Percentiles rank a stretch among this genome's conserved stretches.
Evolutionary conservation across 2,888 invertebrate species (phyloP).

Genomic region (Melieria omissa): DNA sequence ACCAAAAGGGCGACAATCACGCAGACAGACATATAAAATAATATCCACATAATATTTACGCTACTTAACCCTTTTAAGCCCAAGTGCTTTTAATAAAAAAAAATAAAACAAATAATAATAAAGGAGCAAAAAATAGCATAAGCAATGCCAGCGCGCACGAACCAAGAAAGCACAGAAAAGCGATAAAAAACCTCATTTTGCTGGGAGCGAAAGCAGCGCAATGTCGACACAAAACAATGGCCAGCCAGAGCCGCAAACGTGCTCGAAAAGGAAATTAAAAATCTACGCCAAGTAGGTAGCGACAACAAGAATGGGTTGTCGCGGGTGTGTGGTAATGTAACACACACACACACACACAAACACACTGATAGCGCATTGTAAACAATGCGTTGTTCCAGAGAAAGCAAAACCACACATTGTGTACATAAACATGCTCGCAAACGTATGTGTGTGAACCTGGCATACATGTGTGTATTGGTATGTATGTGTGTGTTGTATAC

Average conservation of each 20-base stretch:
- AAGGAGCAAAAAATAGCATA: constrained; percentile 7
- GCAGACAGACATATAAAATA: constrained; percentile 24
- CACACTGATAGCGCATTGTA: too few species aligned
- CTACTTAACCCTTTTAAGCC: constrained; percentile 24
- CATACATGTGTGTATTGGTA: neutral
- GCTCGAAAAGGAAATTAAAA: constrained; percentile 25
- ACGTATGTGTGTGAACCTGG: too few species aligned
- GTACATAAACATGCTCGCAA: too few species aligned
- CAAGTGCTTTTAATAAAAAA: neutral
- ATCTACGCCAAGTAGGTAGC: constrained; percentile 7
- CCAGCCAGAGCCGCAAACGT: constrained; percentile 6
- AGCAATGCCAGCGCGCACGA: neutral
- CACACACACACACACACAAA: too few species aligned
- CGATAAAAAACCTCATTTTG: too few species aligned
- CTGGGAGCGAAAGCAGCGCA: constrained; percentile 13
- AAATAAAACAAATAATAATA: constrained; percentile 2
- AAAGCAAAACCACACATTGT: too few species aligned
- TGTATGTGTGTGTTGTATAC: neutral
- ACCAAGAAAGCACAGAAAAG: neutral
- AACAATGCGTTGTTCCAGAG: too few species aligned
- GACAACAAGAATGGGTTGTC: neutral
- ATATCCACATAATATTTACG: constrained; percentile 28
- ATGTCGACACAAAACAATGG: constrained; percentile 13
- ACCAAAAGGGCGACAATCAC: neutral
- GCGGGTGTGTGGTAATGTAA: neutral